Evolutionary conservation across 2,888 invertebrate genomes (phyloP).

Genomic region (Liposcelis brunnea): DNA sequence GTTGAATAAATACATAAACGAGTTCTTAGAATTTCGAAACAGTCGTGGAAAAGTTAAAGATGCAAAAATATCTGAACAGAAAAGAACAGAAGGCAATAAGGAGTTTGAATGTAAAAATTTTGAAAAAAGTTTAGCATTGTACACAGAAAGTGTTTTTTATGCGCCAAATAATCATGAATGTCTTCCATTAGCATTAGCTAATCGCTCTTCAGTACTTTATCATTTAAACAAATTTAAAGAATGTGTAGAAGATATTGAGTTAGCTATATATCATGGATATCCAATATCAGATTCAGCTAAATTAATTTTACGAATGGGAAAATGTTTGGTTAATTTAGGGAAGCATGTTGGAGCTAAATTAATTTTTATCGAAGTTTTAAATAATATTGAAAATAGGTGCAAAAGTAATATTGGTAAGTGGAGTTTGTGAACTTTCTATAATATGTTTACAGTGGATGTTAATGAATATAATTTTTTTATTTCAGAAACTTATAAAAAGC

Average conservation of each 20-base stretch:
- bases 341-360: too few species aligned
- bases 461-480: constrained; percentile 14
- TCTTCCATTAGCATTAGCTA: constrained; percentile 44
- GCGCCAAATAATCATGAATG: constrained; percentile 36
- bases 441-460: constrained; percentile 1
- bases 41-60: too few species aligned
- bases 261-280: too few species aligned
- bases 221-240: constrained; percentile 41
- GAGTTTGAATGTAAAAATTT: constrained; percentile 36
- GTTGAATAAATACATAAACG: too few species aligned
- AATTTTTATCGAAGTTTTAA: too few species aligned
- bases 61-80: constrained; percentile 19
- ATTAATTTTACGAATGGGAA: too few species aligned
- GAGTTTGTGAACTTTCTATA: background rate
- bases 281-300: too few species aligned
- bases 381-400: too few species aligned
- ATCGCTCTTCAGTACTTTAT: constrained; percentile 48
- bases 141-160: constrained; percentile 42
- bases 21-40: too few species aligned
- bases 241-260: constrained; percentile 14
- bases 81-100: constrained; percentile 36
- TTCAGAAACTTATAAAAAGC: constrained; percentile 22
- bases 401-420: too few species aligned
- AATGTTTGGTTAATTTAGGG: too few species aligned
- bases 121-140: constrained; percentile 35